Evolutionary conservation across 2,888 invertebrate genomes (phyloP).

Genomic region (Erebia epiphron): DNA sequence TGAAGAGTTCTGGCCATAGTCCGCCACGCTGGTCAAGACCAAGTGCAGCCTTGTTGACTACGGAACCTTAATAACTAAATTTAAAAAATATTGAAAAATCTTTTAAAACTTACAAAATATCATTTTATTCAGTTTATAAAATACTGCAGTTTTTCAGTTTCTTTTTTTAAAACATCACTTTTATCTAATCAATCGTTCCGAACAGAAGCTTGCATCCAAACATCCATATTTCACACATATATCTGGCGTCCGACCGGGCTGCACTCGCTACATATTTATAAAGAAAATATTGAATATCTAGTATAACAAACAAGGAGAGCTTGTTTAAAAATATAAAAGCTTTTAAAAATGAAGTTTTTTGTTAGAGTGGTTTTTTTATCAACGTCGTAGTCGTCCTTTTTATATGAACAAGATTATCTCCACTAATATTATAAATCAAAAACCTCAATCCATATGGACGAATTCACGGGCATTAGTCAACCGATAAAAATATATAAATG

Average conservation of each 20-base stretch:
- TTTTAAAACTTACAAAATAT: background rate
- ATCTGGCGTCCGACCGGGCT: slow-evolving; percentile 14
- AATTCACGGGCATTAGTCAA: too few relatives aligned
- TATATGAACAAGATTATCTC: too few relatives aligned
- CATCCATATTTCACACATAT: slow-evolving; percentile 19
- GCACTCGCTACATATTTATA: slow-evolving; percentile 17
- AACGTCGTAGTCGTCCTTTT: too few relatives aligned
- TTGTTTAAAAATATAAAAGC: slow-evolving; percentile 13
- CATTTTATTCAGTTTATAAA: slow-evolving; percentile 11
- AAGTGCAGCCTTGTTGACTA: background rate
- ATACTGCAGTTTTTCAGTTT: slow-evolving; percentile 4
- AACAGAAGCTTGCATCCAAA: slow-evolving; percentile 8
- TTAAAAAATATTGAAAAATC: too few relatives aligned
- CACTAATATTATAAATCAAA: too few relatives aligned
- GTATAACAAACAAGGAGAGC: slow-evolving; percentile 5
- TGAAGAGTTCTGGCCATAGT: background rate
- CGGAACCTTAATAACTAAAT: too few relatives aligned
- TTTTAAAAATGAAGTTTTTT: background rate
- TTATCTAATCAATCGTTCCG: slow-evolving; percentile 24
- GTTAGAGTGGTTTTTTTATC: too few relatives aligned
- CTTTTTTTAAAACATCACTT: slow-evolving; percentile 10
- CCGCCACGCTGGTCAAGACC: background rate
- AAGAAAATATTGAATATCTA: slow-evolving; percentile 27
- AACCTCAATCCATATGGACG: too few relatives aligned
- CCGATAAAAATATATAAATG: too few relatives aligned